These are phyloP conservation scores for Ganaspis brasiliensis DNA, from an alignment of 2,888 invertebrate genomes.

Conservation along the genomic window DNA sequence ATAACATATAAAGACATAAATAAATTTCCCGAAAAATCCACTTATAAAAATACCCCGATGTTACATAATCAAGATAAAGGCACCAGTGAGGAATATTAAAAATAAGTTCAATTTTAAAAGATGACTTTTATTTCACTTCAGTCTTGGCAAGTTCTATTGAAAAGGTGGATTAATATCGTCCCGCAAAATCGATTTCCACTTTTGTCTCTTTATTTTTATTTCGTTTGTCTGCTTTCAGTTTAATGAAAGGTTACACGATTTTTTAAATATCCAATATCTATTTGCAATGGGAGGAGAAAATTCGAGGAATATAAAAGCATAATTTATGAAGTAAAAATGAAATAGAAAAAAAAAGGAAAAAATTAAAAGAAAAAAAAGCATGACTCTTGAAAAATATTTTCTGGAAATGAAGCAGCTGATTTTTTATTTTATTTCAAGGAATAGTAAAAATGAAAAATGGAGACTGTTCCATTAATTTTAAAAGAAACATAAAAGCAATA, in stretches of 20 bases:
- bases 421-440: neutral
- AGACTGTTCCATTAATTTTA: constrained; percentile 11
- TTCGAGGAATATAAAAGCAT: no score
- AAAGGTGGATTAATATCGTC: constrained; percentile 23
- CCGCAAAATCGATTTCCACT: constrained; percentile 22
- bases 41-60: neutral
- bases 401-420: no score
- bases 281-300: neutral
- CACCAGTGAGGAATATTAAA: neutral
- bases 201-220: constrained; percentile 27
- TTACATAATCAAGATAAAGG: neutral
- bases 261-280: constrained; percentile 2
- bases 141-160: neutral
- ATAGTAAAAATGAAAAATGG: constrained; percentile 18
- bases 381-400: no score
- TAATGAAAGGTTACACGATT: constrained; percentile 7
- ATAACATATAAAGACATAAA: neutral
- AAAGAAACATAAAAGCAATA: constrained; percentile 20
- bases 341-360: no score
- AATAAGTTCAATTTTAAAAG: constrained; percentile 11
- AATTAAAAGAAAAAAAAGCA: no score
- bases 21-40: no score
- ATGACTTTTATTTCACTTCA: constrained; percentile 11
- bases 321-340: no score
- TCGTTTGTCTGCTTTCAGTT: constrained; percentile 4